Evolutionary conservation across 1,140 invertebrate genomes (phyloP).

Genomic region (Nautilus pompilius): DNA sequence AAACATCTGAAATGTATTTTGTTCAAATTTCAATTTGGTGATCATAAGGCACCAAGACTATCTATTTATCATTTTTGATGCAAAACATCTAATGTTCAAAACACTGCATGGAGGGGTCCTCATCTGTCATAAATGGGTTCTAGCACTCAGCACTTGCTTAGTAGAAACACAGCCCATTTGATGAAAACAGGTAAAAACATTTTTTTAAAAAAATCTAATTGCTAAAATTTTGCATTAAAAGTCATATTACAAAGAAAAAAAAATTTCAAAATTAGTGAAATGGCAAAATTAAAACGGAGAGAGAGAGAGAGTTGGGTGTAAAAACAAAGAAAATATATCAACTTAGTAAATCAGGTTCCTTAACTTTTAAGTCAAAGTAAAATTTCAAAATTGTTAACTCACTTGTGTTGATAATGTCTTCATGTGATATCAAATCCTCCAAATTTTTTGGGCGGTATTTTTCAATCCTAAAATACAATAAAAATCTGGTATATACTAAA

Average conservation of each 20-base stretch:
- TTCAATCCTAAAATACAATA: conserved; percentile 75
- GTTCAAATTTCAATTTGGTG: no score
- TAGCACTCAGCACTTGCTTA: no score
- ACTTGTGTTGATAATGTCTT: conserved; percentile 97
- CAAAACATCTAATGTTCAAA: no score
- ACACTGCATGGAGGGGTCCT: no score
- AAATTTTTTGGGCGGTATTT: conserved; percentile 92
- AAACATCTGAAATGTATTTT: no score
- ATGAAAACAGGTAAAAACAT: no score
- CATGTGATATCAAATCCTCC: conserved; percentile 92
- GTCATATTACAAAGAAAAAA: not conserved
- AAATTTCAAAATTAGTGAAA: not conserved
- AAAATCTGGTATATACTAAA: no score
- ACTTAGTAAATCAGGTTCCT: not conserved
- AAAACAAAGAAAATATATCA: not conserved
- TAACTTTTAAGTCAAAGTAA: not conserved
- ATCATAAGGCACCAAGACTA: no score
- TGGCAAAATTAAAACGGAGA: not conserved
- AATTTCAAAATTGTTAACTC: conserved; percentile 51
- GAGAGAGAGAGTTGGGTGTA: not conserved
- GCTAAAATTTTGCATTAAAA: not conserved
- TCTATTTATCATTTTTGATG: no score
- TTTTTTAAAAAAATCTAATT: not conserved
- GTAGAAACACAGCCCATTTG: no score
- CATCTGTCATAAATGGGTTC: no score